phyloP scores from a whole-genome alignment of 2,888 invertebrate species.

The Dorcus parallelipipedus region DNA sequence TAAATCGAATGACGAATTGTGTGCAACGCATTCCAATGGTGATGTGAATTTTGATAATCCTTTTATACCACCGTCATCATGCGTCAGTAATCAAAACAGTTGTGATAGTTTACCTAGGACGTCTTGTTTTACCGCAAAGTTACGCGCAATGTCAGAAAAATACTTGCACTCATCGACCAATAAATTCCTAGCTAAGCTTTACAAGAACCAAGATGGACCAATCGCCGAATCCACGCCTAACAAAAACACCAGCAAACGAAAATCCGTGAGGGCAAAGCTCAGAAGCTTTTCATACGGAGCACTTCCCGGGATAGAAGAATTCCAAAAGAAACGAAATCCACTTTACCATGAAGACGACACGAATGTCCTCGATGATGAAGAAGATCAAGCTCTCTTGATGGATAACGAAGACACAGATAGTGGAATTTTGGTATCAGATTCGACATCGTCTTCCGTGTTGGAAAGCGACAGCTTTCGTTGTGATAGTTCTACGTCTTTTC shows the following conservation, averaged over 20 bases:
- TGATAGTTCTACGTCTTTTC: conserved; percentile 54
- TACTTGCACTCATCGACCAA: conserved; percentile 69
- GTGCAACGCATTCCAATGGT: neutral
- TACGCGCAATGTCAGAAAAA: conserved; percentile 70
- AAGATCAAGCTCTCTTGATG: conserved; percentile 55
- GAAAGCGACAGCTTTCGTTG: conserved; percentile 56
- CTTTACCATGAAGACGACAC: conserved; percentile 59
- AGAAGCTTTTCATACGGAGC: conserved; percentile 75
- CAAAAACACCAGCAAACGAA: conserved; percentile 43
- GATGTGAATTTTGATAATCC: neutral
- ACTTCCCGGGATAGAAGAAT: conserved; percentile 68
- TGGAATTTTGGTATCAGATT: conserved; percentile 71
- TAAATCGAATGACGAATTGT: conserved; percentile 3
- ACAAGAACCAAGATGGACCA: conserved; percentile 52
- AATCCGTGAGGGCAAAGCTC: conserved; percentile 51
- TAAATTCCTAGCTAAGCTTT: conserved; percentile 65
- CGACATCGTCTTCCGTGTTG: conserved; percentile 64
- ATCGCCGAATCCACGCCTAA: conserved; percentile 29
- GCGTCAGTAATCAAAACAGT: conserved; percentile 1
- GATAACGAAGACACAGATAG: conserved; percentile 72
- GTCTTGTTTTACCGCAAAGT: conserved; percentile 66
- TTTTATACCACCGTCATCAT: neutral
- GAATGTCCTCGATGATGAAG: conserved; percentile 41
- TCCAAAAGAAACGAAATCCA: conserved; percentile 59
- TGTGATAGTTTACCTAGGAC: conserved; percentile 43